Evolutionary conservation across 2,888 invertebrate genomes (phyloP).

Genomic region (Chouioia cunea): DNA sequence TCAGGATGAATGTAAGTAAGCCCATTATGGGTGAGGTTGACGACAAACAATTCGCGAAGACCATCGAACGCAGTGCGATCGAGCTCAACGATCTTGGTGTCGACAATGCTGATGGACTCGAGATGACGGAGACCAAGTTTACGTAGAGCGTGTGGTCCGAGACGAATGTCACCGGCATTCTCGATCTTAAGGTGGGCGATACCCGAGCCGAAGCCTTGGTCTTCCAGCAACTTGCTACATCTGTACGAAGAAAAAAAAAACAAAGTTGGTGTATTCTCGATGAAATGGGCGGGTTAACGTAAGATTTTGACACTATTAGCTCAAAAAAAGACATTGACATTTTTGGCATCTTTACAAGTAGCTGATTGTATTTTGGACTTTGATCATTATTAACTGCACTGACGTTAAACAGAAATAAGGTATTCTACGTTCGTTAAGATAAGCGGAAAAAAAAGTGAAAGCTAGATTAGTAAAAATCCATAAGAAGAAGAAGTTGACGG

Average conservation of each 20-base stretch:
- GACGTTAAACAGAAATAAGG: too few relatives aligned
- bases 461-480: too few relatives aligned
- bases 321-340: too few relatives aligned
- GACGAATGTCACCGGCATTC: conserved; percentile 70
- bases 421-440: too few relatives aligned
- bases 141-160: conserved; percentile 70
- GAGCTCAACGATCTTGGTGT: conserved; percentile 77
- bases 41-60: conserved; percentile 76
- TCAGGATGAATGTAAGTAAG: conserved; percentile 78
- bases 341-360: too few relatives aligned
- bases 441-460: too few relatives aligned
- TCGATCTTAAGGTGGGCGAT: conserved; percentile 78
- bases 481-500: too few relatives aligned
- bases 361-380: too few relatives aligned
- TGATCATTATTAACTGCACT: too few relatives aligned
- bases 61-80: conserved; percentile 79
- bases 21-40: conserved; percentile 79
- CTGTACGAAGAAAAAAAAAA: conserved; percentile 64
- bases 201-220: conserved; percentile 77
- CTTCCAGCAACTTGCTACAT: conserved; percentile 77
- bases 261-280: neutral
- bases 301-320: too few relatives aligned
- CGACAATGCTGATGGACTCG: conserved; percentile 77
- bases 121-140: conserved; percentile 72
- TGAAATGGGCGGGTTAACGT: too few relatives aligned